Percentiles rank a stretch among this genome's conserved stretches.
Evolutionary conservation across 2,113 vertebrate species (phyloP).

Genomic region (Triplophysa rosa): DNA sequence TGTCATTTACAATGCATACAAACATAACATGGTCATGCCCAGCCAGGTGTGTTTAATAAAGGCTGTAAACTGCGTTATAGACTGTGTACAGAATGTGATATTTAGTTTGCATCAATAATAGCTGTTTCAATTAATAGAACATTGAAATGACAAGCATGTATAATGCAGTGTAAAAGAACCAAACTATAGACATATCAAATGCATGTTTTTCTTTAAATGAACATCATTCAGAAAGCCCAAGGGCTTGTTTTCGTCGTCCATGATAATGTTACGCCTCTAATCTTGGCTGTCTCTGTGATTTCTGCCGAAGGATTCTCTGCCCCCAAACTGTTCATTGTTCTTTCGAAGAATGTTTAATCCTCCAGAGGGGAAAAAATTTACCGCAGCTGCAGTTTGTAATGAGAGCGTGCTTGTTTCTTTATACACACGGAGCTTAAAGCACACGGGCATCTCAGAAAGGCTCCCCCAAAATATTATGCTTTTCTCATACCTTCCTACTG

Average conservation of each 20-base stretch:
- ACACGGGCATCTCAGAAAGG: constrained; percentile 16
- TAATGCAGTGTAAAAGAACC: constrained; percentile 36
- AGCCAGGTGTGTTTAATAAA: constrained; percentile 56
- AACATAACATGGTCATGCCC: constrained; percentile 25
- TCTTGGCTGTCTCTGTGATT: constrained; percentile 24
- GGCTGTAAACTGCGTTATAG: constrained; percentile 49
- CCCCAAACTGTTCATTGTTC: constrained; percentile 4
- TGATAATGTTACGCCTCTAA: constrained; percentile 39
- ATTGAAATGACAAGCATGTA: constrained; percentile 22
- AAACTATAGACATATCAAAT: constrained; percentile 45
- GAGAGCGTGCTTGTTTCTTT: constrained; percentile 22
- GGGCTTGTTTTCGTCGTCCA: constrained; percentile 25
- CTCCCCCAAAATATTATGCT: constrained; percentile 31
- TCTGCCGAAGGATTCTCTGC: constrained; percentile 34
- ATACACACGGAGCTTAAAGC: constrained; percentile 32
- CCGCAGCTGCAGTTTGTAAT: constrained; percentile 29
- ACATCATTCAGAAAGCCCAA: constrained; percentile 14
- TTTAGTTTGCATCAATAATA: constrained; percentile 6
- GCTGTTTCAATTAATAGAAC: constrained; percentile 16
- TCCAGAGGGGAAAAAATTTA: constrained; percentile 17
- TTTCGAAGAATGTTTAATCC: constrained; percentile 42
- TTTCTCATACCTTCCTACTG: constrained; percentile 19
- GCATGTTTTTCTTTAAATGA: constrained; percentile 33
- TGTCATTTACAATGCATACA: constrained; percentile 10
- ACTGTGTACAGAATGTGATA: constrained; percentile 28